phyloP scores from a whole-genome alignment of 2,888 invertebrate species.

The Chirona hameri region DNA sequence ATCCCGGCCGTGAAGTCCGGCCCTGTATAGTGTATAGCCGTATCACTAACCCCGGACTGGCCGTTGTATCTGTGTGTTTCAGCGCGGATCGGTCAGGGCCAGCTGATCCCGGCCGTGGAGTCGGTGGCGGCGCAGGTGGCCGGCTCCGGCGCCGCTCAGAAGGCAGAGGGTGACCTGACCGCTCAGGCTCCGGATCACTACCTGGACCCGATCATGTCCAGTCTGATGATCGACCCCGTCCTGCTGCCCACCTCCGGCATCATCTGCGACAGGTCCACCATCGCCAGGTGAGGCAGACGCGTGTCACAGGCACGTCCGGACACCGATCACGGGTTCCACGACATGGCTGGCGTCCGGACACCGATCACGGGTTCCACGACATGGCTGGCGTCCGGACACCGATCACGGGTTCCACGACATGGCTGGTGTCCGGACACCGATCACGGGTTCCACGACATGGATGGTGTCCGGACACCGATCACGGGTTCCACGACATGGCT shows the following conservation, averaged over 20 bases:
- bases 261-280: constrained; percentile 74
- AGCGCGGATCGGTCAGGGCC: constrained; percentile 76
- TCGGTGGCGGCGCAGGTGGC: constrained; percentile 69
- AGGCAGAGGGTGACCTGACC: constrained; percentile 72
- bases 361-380: too few species aligned
- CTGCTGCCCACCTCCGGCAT: constrained; percentile 78
- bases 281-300: constrained; percentile 65
- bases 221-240: constrained; percentile 92
- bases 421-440: too few species aligned
- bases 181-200: constrained; percentile 92
- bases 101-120: constrained; percentile 68
- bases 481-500: too few species aligned
- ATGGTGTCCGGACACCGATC: too few species aligned
- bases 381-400: too few species aligned
- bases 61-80: constrained; percentile 31
- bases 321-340: too few species aligned
- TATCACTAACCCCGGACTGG: background rate
- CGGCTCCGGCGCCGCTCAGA: constrained; percentile 62
- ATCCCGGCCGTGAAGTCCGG: too few species aligned
- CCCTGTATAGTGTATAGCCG: too few species aligned
- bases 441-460: too few species aligned
- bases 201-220: constrained; percentile 95
- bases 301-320: background rate
- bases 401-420: too few species aligned
- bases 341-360: too few species aligned